phyloP scores from a whole-genome alignment of 2,888 invertebrate genomes.

The Terebella lapidaria region DNA sequence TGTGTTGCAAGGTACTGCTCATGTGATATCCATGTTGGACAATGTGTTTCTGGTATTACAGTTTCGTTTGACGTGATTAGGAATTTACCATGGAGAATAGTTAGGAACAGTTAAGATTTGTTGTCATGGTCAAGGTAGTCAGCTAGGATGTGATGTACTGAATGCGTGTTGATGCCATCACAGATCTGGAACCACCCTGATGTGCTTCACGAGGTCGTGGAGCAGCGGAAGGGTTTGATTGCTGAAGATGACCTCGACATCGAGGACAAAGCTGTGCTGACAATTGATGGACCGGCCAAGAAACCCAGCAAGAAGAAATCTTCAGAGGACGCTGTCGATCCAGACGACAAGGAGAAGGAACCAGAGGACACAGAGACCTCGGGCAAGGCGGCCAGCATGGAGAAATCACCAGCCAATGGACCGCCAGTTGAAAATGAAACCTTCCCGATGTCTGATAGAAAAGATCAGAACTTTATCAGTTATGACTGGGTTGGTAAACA shows the following conservation, averaged over 20 bases:
- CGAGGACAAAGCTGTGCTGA: constrained; percentile 27
- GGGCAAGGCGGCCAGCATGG: background rate
- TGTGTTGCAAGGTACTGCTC: constrained; percentile 80
- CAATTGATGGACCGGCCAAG: background rate
- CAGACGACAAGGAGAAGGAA: background rate
- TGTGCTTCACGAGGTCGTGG: constrained; percentile 47
- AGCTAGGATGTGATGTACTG: too few relatives aligned
- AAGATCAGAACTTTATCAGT: constrained; percentile 23
- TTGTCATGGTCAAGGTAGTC: too few relatives aligned
- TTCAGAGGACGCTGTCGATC: background rate
- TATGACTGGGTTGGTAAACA: constrained; percentile 29
- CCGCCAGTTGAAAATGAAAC: background rate
- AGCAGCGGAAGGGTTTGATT: constrained; percentile 34
- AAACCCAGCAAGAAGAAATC: background rate
- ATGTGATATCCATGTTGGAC: too few relatives aligned
- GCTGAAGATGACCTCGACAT: constrained; percentile 51
- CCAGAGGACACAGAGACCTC: background rate
- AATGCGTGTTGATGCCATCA: too few relatives aligned
- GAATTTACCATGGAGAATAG: background rate
- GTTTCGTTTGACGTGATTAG: background rate
- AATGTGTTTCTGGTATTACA: background rate
- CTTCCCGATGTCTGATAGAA: constrained; percentile 7
- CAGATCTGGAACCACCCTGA: constrained; percentile 59
- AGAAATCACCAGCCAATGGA: background rate
- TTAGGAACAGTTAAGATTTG: too few relatives aligned